A percentile compares a stretch with the other conserved stretches of the same genome.
Conservation (phyloP, 2,797 vertebrate species). For the Gobio occitaniae region DNA sequence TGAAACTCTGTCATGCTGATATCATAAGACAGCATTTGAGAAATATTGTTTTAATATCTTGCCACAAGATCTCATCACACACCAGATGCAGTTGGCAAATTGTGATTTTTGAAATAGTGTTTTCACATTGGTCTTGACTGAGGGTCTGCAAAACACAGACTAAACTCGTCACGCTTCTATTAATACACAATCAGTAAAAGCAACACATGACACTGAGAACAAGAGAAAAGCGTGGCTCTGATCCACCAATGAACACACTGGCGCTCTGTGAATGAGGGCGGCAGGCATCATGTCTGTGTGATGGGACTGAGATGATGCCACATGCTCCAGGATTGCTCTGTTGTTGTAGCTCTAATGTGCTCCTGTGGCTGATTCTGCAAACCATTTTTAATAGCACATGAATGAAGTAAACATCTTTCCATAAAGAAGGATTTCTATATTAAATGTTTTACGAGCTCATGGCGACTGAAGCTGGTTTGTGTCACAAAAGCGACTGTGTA, state of each 20-base stretch:
- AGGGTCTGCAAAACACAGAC: not conserved
- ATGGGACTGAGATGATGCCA: constrained; percentile 41
- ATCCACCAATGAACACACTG: constrained; percentile 72
- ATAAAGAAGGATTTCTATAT: constrained; percentile 19
- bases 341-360: not conserved
- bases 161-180: not conserved
- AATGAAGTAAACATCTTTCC: constrained; percentile 23
- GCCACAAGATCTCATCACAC: no score
- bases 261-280: no score
- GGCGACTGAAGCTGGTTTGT: not conserved
- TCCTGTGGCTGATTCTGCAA: constrained; percentile 25
- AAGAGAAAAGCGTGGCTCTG: constrained; percentile 61
- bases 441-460: constrained; percentile 10
- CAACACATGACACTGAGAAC: not conserved
- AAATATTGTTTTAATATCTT: no score
- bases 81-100: no score
- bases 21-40: no score
- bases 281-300: constrained; percentile 16
- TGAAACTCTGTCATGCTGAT: no score
- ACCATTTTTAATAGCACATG: constrained; percentile 22
- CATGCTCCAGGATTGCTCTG: not conserved
- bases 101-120: no score
- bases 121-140: no score
- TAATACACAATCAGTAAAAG: constrained; percentile 3
- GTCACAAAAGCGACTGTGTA: not conserved